A percentile compares a stretch with the other conserved stretches of the same genome.
phyloP scores from a whole-genome alignment of 2,888 invertebrate species.

The Corythucha ciliata region DNA sequence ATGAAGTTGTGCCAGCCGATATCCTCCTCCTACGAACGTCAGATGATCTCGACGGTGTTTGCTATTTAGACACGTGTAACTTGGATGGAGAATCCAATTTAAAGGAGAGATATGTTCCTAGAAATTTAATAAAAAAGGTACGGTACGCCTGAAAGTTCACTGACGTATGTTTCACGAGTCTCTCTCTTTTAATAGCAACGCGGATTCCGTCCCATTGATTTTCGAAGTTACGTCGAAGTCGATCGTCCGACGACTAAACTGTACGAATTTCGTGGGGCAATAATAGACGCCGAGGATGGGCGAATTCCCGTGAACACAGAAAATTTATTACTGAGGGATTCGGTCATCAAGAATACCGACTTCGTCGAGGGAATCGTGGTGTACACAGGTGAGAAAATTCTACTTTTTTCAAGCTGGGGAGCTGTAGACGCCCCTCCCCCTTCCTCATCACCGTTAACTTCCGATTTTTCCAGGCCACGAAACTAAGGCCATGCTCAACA shows the following conservation, averaged over 20 bases:
- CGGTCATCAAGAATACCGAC: conserved; percentile 91
- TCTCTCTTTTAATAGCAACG: conserved; percentile 48
- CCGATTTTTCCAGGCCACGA: conserved; percentile 62
- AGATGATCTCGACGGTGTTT: conserved; percentile 79
- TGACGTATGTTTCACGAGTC: conserved; percentile 7
- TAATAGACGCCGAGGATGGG: conserved; percentile 68
- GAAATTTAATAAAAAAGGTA: conserved; percentile 65
- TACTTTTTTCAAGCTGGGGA: too few species aligned
- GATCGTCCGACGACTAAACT: conserved; percentile 93
- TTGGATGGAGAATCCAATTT: conserved; percentile 93
- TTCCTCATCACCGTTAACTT: background rate
- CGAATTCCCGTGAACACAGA: conserved; percentile 77
- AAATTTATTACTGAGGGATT: conserved; percentile 85
- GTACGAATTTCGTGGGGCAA: conserved; percentile 84
- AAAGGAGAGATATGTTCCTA: conserved; percentile 80
- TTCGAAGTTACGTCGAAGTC: conserved; percentile 77
- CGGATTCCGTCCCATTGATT: conserved; percentile 68
- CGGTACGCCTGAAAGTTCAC: background rate
- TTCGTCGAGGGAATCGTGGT: conserved; percentile 93
- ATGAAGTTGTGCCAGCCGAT: conserved; percentile 94
- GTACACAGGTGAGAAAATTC: conserved; percentile 60
- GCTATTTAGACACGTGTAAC: conserved; percentile 93
- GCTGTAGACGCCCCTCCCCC: background rate
- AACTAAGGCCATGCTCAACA: conserved; percentile 96
- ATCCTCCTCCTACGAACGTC: conserved; percentile 80